Conservation (phyloP, 1,140 invertebrate genomes). For the Drosophila kepulauana region DNA sequence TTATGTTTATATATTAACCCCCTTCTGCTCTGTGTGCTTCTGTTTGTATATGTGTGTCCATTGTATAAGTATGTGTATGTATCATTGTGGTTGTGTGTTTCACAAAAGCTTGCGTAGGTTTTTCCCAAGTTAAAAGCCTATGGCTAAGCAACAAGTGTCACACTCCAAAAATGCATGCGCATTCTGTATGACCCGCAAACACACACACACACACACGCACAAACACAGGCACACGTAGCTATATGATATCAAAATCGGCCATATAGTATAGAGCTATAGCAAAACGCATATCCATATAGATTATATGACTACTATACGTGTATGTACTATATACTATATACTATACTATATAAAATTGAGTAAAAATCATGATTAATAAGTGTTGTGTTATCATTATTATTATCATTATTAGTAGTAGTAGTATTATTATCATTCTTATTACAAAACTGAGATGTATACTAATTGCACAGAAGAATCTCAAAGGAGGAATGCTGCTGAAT, state of each 20-base stretch:
- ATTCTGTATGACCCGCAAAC: neutral
- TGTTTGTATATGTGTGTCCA: neutral
- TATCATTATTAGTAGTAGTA: constrained; percentile 15
- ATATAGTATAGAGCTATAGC: constrained; percentile 68
- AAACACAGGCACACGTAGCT: constrained; percentile 25
- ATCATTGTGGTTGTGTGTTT: neutral
- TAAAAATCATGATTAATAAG: constrained; percentile 48
- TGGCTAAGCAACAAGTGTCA: constrained; percentile 67
- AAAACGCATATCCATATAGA: constrained; percentile 54
- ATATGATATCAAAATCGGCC: constrained; percentile 65
- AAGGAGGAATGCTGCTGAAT: constrained; percentile 19
- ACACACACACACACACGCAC: neutral
- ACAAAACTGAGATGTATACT: neutral
- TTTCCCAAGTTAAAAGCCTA: constrained; percentile 83
- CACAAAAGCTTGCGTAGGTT: constrained; percentile 83
- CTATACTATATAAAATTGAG: constrained; percentile 25
- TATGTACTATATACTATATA: constrained; percentile 56
- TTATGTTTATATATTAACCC: constrained; percentile 47
- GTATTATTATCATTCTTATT: too few relatives aligned
- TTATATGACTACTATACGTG: constrained; percentile 57
- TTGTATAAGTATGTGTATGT: too few relatives aligned
- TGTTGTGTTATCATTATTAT: constrained; percentile 40
- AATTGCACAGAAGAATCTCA: neutral
- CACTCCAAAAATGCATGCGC: constrained; percentile 4
- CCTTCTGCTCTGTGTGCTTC: constrained; percentile 12